Base-by-base conservation (phyloP, 2,797 vertebrate genomes). In the Malurus splendens region DNA sequence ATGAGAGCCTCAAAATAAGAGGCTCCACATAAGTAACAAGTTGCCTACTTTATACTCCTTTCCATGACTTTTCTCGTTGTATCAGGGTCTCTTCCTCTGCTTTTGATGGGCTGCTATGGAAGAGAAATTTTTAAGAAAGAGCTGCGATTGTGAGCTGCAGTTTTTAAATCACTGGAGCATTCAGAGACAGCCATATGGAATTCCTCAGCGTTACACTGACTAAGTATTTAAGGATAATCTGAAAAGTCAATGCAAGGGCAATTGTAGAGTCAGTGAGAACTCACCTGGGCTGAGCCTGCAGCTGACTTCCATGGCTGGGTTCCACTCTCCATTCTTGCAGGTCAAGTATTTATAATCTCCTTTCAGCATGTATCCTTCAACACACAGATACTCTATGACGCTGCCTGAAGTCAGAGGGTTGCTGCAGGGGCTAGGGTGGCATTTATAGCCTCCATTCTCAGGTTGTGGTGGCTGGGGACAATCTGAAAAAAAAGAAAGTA, bases 291-390 rank as follows among this genome's bases (percentile, higher is more conserved):
- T 98, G 92, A 98, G 97, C 71, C 97, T 97, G 89, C 99, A 99
- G 97, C 98, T 98, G 84, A 99, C 97, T 95, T 98, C 98, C 97
- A 99, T 97, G 65, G 98, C 97, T 61, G 98, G 98, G 92, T 98
- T 98, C 99, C 99, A 99, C 67, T 98, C 97, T 64, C 99, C 99
- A 79, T 98, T 98, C 95, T 98, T 98, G 94, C 99, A 99, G 52
- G 99, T 99, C 91, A 99, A 96, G 91, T 99, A 99, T 91, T 99
- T 99, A 95, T 99, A 99, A 84, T 99, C 98, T 23, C 98, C 98
- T 89, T 99, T 99, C 82, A 99, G 95, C 92, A 98, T 96, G 92
- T 98, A 99, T 91, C 98, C 99, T 96, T 99, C 98, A 0, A 98
- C 97, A 39, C 99, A 99, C 52, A 98, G 98, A 94, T 98, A 99